Evolutionary conservation across 1,140 invertebrate genomes (phyloP), one percentile per base, ranked within the genome.

Genomic region (Aphelenchoides avenae): DNA sequence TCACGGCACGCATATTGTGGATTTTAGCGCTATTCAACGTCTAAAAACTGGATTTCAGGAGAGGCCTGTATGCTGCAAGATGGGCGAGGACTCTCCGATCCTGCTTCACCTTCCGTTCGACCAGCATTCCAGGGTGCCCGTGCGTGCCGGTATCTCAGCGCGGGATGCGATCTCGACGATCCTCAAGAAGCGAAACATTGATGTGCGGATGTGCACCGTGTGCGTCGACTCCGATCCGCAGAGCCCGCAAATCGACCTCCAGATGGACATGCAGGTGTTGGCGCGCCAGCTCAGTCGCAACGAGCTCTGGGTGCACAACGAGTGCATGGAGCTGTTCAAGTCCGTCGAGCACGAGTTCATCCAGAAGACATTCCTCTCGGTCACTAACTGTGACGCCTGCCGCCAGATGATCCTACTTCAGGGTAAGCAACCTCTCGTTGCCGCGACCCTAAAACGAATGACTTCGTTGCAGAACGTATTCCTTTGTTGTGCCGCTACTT

Each of bases 181-280:
- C 20, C 54, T 68, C 11, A 58, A 71, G 62, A 68, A 68, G 27
- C 64, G 65, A 1, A 71, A 71, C 39, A 68, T 68, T 50, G 51
- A 57, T 26, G 66, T 68, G 13, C 59, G 57, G 18, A 61, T 66
- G 39, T 68, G 65, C 53, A 68, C 41, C 13, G 65, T 68, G n/a
- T 72, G 63, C 34, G 44, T 69, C 18, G 61, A 46, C 15, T 36
- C 47, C 7, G 65, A 68, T 39, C 68, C 68, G 18, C 36, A 56
- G 37, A 71, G 68, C 40, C 30, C 36, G 9, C 68, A 71, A 33
- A 66, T 68, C 31, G 65, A 68, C 40, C 42, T 68, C 6, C 51
- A 69, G 39, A 37, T 57, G 5, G 65, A 68, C 39, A 40, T 68
- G 47, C 53, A 52, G 13, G 41, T 9, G 20, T 39, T 68, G 27